Conservation (phyloP, 2,888 invertebrate genomes). For the Lutraria lutraria region DNA sequence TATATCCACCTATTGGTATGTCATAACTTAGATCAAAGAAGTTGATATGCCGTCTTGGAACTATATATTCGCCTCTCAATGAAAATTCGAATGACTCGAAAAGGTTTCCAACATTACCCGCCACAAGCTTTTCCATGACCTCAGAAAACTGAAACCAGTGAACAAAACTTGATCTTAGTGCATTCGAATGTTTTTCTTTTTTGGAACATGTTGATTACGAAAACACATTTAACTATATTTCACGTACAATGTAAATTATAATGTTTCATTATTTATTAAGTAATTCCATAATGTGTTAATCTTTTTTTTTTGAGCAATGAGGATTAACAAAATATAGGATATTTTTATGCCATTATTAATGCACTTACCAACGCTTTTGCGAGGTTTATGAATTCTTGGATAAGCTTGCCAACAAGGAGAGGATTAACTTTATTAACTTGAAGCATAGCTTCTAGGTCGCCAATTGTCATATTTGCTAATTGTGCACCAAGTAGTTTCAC, state of each 20-base stretch:
- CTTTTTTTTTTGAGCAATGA: too few species aligned
- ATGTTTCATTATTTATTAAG: too few species aligned
- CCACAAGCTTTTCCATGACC: slow-evolving; percentile 66
- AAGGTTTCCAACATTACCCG: slow-evolving; percentile 48
- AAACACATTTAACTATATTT: too few species aligned
- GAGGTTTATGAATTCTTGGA: slow-evolving; percentile 74
- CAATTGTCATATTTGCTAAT: slow-evolving; percentile 78
- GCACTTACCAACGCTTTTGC: slow-evolving; percentile 73
- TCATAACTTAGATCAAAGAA: slow-evolving; percentile 66
- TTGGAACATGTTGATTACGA: too few species aligned
- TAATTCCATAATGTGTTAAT: too few species aligned
- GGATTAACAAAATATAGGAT: too few species aligned
- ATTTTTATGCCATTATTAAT: too few species aligned
- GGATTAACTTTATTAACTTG: slow-evolving; percentile 76
- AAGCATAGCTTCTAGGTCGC: slow-evolving; percentile 75
- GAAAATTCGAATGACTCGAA: slow-evolving; percentile 77
- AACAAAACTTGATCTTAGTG: too few species aligned
- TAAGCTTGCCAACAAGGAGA: slow-evolving; percentile 65
- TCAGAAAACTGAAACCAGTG: slow-evolving; percentile 76
- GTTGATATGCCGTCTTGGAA: slow-evolving; percentile 62
- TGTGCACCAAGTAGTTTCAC: slow-evolving; percentile 71
- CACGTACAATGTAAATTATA: too few species aligned
- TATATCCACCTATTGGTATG: slow-evolving; percentile 74
- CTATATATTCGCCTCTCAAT: slow-evolving; percentile 72
- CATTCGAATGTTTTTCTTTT: too few species aligned